Evolutionary conservation across 2,113 vertebrate genomes (phyloP), one percentile per base, ranked within the genome.

Genomic region (Agapornis roseicollis): DNA sequence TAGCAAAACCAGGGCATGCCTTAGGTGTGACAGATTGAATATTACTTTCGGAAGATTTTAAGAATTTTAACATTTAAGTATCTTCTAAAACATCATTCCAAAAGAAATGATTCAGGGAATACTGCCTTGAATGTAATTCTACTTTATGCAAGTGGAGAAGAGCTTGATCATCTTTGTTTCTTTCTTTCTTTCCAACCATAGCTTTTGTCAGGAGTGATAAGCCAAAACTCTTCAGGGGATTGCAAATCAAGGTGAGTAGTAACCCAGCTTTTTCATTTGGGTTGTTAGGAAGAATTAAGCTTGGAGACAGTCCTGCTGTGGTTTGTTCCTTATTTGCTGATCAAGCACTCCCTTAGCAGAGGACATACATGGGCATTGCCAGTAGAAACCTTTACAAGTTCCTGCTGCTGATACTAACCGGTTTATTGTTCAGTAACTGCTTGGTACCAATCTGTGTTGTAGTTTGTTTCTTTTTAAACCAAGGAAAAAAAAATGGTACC

Each of bases 201-300:
- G 99, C 99, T 99, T 99, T 99, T 88, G 99, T 99, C 98, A 99
- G 98, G 98, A 99, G 99, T 42, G 99, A 99, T 90, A 99, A 99
- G 98, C 99, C 99, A 24, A 99, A 99, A 97, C 99, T 99, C 96
- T 99, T 99, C 98, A 99, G 98, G 98, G 99, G 99, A 97, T 98
- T 99, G 89, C 99, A 99, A 97, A 99, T 99, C 97, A 99, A 99
- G 99, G 99, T 99, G 96, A 93, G 95, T 94, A 89, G 24, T 53
- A 52, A 72, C 65, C 16, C 41, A 58, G 52, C 14, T 47, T 72
- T 77, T 55, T 78, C 60, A 31, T 70, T 72, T 61, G 55, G 3
- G 1, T 35, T 37, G 6, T n/a, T 92, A 87, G 29, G 58, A 90
- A 68, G 61, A 79, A 65, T 53, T 90, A 22, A 63, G 27, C 41